Evolutionary conservation across 2,797 vertebrate species (phyloP), one percentile per base, ranked within the genome.

Genomic region (Sardinella longiceps): DNA sequence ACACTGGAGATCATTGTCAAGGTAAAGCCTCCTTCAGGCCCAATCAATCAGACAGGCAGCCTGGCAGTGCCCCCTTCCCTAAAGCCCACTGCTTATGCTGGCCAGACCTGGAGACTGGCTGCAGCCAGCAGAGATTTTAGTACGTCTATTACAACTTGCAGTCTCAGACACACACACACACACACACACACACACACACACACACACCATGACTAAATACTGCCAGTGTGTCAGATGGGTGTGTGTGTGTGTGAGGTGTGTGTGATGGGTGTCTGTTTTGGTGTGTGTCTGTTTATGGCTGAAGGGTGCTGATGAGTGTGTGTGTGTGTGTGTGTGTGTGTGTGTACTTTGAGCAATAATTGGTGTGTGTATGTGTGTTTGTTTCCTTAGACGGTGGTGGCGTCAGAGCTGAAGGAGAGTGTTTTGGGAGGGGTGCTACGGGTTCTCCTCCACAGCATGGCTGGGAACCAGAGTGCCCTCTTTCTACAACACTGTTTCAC

Each of bases 401-500:
- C 96, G 77, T 97, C 96, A 0, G 97, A 98, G 92, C 93, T 97
- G 86, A 97, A 97, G 91, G 97, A 98, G 91, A 97, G 96, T 30
- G 90, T 98, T 58, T 88, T 98, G 80, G 96, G 96, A 0, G 97
- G 96, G 0, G 97, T 98, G 10, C 93, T 98, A 81, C 94, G 96
- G 87, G 97, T 98, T 0, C 94, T 98, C 20, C 93, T 98, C 10
- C 97, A 97, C 90, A 96, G 97, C 90, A 95, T 98, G 95, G 97
- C 96, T 28, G 96, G 95, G 9, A 95, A 96, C 90, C 97, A 98
- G 94, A 98, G 97, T 1, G 96, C 97, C 88, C 92, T 96, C 91
- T 98, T 97, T 89, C 91, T 98, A 90, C 96, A 98, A 90, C 97
- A 98, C 30, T 96, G 97, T 93, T 97, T 98, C 90, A 97, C 96